A percentile compares a stretch with the other conserved stretches of the same genome.
phyloP scores from a whole-genome alignment of 92 coral and sea anemone species.

The Zoanthus solanderi region DNA sequence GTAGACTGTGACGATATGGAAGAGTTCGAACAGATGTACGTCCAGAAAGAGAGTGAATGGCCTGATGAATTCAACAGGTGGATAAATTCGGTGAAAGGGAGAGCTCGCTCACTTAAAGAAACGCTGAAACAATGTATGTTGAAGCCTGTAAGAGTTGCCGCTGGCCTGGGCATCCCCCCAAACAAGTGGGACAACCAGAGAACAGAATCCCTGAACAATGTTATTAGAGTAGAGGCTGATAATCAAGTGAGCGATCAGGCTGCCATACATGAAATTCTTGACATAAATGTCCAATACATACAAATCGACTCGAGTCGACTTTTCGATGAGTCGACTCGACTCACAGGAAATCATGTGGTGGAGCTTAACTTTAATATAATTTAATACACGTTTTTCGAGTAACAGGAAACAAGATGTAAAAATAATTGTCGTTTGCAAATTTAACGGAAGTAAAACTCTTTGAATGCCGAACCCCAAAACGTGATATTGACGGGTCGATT shows the following conservation, averaged over 20 bases:
- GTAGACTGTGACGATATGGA: conserved; percentile 63
- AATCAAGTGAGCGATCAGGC: conserved; percentile 49
- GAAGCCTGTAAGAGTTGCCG: conserved; percentile 64
- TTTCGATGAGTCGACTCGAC: conserved; percentile 1
- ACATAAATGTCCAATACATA: neutral
- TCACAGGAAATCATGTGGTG: conserved; percentile 12
- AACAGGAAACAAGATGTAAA: too few species aligned
- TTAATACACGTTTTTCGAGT: too few species aligned
- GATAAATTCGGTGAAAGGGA: conserved; percentile 48
- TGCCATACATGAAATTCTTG: conserved; percentile 58
- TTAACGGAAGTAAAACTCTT: too few species aligned
- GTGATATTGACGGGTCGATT: too few species aligned
- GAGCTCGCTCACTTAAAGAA: conserved; percentile 47
- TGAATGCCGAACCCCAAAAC: too few species aligned
- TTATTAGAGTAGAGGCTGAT: conserved; percentile 15
- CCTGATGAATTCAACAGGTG: conserved; percentile 60
- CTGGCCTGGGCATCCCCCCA: conserved; percentile 75
- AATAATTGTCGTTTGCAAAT: neutral
- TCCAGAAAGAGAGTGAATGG: conserved; percentile 43
- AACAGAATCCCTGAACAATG: conserved; percentile 51
- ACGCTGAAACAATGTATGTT: conserved; percentile 72
- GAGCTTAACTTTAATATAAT: neutral
- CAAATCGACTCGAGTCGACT: neutral
- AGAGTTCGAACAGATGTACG: conserved; percentile 41
- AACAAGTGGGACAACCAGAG: conserved; percentile 55